Conservation (phyloP, 1,140 invertebrate genomes). For the Marisa cornuarietis region DNA sequence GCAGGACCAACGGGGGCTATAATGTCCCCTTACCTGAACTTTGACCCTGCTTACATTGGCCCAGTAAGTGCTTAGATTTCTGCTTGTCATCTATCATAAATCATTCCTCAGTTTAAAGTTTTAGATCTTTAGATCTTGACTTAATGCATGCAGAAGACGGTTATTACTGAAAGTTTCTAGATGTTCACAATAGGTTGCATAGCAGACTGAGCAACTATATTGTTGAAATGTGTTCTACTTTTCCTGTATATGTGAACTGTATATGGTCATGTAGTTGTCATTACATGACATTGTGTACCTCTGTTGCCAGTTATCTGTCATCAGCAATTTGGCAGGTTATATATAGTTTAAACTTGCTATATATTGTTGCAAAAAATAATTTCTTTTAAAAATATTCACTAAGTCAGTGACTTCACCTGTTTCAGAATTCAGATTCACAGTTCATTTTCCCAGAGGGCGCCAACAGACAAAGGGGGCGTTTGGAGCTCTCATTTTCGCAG, state of each 20-base stretch:
- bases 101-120: too few relatives aligned
- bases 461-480: constrained; percentile 80
- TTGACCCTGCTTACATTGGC: constrained; percentile 85
- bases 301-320: too few relatives aligned
- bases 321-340: too few relatives aligned
- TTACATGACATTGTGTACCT: not conserved
- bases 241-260: too few relatives aligned
- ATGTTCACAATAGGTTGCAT: too few relatives aligned
- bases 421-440: constrained; percentile 73
- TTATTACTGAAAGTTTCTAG: too few relatives aligned
- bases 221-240: too few relatives aligned
- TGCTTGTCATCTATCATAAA: too few relatives aligned
- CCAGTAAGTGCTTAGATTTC: constrained; percentile 69
- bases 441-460: constrained; percentile 92
- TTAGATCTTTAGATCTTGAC: too few relatives aligned
- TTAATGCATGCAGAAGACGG: too few relatives aligned
- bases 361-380: not conserved
- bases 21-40: constrained; percentile 90
- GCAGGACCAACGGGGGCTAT: constrained; percentile 50
- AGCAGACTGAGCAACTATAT: too few relatives aligned
- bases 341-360: too few relatives aligned
- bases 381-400: not conserved
- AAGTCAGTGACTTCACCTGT: not conserved
- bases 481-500: constrained; percentile 91
- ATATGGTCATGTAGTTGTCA: not conserved